Evolutionary conservation across 2,113 vertebrate genomes (phyloP), one percentile per base, ranked within the genome.

Genomic region (Ellobius talpinus): DNA sequence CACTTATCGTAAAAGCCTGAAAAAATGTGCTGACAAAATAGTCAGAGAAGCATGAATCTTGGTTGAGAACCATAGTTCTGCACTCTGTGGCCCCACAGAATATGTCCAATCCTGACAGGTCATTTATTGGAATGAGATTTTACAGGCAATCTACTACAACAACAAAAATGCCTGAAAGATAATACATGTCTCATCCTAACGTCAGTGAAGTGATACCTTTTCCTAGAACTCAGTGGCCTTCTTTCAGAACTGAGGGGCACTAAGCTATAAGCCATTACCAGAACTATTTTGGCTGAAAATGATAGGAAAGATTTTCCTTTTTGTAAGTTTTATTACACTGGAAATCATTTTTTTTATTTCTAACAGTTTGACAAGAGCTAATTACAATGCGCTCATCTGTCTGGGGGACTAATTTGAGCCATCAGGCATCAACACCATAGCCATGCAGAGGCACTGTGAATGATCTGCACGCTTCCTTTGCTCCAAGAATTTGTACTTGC

Each of bases 341-440:
- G 96, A 96, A 98, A 85, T 93, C 96, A 58, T 87, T 98, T 97
- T 97, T 97, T 97, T 90, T 97, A 96, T 97, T 96, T 97, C 97
- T 94, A 97, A 96, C 97, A 97, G 93, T 97, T 97, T 98, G 96
- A 97, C 97, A 97, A 96, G 97, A 98, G 96, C 96, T 97, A 96
- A 98, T 98, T 97, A 97, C 97, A 98, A 98, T 97, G 97, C 90
- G n/a, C 97, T 97, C 97, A 97, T 97, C 97, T 97, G 95, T 95
- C 97, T 98, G 89, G 77, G 6, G 13, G 89, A 92, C 91, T 94
- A 84, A 50, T 96, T 97, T 97, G 97, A 97, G 96, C 95, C 96
- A 93, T 93, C 31, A 89, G 96, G 96, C 95, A 95, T 97, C 96
- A 97, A 97, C 97, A 97, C 96, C 91, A 87, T 36, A 96, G 97